Percentiles rank a stretch among this genome's conserved stretches.
phyloP scores from a whole-genome alignment of 2,113 vertebrate species.

The Hydropotes inermis region DNA sequence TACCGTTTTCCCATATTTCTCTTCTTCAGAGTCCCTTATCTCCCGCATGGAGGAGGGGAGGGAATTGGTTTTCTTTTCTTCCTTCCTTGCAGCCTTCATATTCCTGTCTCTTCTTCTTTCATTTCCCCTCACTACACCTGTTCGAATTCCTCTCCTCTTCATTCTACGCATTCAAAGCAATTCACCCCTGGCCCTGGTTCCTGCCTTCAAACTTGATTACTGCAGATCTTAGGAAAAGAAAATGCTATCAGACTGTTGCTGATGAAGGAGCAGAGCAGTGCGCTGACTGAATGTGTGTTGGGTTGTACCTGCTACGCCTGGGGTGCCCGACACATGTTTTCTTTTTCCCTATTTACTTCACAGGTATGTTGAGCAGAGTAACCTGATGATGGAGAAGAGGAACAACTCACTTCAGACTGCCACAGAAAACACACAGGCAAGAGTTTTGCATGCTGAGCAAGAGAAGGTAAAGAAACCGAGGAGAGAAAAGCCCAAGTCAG shows the following conservation, averaged over 20 bases:
- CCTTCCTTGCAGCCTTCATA: neutral
- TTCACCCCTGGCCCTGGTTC: neutral
- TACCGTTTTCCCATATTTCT: neutral
- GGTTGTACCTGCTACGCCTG: neutral
- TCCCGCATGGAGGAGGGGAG: neutral
- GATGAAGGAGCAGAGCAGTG: neutral
- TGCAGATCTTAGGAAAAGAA: neutral
- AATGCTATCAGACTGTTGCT: neutral
- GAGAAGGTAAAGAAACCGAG: conserved; percentile 90
- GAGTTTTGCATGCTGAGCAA: conserved; percentile 93
- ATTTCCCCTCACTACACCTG: neutral
- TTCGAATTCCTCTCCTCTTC: neutral
- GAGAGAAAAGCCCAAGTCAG: neutral
- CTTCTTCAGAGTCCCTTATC: neutral
- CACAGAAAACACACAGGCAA: conserved; percentile 91
- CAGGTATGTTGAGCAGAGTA: conserved; percentile 95
- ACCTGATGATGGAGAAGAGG: conserved; percentile 93
- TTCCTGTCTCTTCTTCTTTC: neutral
- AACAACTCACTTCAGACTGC: conserved; percentile 91
- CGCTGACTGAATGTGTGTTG: neutral
- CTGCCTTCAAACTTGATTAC: neutral
- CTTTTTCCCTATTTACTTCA: neutral
- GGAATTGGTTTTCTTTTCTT: neutral
- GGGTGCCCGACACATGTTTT: neutral
- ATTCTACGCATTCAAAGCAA: neutral